These are phyloP conservation scores for Taeniopygia guttata DNA, from an alignment of 2,797 vertebrate species.

Conservation along the genomic window DNA sequence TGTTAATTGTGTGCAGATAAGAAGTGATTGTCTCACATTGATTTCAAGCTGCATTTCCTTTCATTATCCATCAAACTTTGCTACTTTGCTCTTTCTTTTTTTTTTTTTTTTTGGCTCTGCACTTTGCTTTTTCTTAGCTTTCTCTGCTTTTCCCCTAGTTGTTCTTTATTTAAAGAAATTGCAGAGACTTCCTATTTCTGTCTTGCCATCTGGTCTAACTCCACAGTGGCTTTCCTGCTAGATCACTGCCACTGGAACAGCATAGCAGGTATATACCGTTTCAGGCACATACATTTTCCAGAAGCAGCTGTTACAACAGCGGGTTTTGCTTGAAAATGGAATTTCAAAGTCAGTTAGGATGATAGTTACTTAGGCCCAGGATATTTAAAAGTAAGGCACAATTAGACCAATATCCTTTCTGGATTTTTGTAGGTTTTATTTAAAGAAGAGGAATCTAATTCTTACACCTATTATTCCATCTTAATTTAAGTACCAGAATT, in stretches of 20 bases:
- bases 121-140: neutral
- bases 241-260: neutral
- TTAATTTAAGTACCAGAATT: neutral
- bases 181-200: slow-evolving; percentile 11
- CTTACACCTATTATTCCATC: neutral
- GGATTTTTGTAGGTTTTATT: neutral
- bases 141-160: neutral
- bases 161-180: neutral
- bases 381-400: neutral
- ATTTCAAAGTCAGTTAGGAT: neutral
- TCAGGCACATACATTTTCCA: neutral
- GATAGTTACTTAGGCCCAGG: neutral
- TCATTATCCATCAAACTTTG: neutral
- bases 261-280: neutral
- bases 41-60: neutral
- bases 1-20: neutral
- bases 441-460: neutral
- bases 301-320: neutral
- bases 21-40: neutral
- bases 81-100: neutral
- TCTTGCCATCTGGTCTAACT: neutral
- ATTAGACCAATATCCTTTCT: neutral
- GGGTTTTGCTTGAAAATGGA: neutral
- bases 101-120: neutral
- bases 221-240: neutral